Conservation (phyloP, 2,113 vertebrate species). For the Heliornis fulica region DNA sequence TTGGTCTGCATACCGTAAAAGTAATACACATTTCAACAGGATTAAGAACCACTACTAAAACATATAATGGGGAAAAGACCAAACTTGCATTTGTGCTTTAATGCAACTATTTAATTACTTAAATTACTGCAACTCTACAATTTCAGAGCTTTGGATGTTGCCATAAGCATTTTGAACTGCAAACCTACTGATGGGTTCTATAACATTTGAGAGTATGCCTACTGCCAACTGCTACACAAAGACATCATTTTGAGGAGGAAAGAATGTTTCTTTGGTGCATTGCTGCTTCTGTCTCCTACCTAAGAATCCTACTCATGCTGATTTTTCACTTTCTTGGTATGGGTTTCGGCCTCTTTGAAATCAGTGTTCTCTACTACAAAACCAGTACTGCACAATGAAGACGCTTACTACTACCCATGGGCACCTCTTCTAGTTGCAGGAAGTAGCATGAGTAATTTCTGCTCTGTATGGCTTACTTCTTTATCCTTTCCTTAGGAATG, state of each 20-base stretch:
- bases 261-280: not conserved
- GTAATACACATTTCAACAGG: not conserved
- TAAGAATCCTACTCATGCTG: not conserved
- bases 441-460: not conserved
- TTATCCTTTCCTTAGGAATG: not conserved
- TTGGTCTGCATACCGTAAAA: not conserved
- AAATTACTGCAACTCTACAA: not conserved
- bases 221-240: not conserved
- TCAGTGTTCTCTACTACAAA: not conserved
- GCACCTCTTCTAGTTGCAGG: not conserved
- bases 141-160: not conserved
- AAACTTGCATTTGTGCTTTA: not conserved
- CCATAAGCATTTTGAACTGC: not conserved
- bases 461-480: not conserved
- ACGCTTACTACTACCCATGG: not conserved
- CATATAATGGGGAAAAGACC: not conserved
- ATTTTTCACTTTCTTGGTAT: not conserved
- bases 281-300: not conserved
- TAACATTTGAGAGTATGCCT: not conserved
- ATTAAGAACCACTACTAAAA: not conserved
- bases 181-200: not conserved
- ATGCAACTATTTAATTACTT: not conserved
- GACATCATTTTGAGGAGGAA: not conserved
- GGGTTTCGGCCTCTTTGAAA: not conserved
- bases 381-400: not conserved